Percentiles rank a stretch among this genome's conserved stretches.
These are phyloP conservation scores for Temnothorax curvispinosus DNA, from an alignment of 1,140 invertebrate genomes.

Conservation along the genomic window DNA sequence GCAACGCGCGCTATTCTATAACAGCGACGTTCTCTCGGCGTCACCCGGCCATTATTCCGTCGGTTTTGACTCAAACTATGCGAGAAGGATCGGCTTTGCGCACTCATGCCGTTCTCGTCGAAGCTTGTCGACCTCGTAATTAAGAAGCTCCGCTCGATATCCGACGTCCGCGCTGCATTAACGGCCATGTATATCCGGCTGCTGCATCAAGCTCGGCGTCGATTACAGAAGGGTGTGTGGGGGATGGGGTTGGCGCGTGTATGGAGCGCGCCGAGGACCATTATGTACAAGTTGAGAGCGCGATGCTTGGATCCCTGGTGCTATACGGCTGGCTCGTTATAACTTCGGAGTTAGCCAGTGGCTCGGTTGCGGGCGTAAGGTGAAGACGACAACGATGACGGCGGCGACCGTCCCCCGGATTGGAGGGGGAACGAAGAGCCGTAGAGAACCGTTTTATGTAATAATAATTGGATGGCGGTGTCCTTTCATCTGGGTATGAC, in stretches of 20 bases:
- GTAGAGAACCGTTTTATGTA: conserved; percentile 81
- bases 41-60: conserved; percentile 59
- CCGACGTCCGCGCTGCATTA: conserved; percentile 51
- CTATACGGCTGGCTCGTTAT: conserved; percentile 78
- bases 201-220: conserved; percentile 46
- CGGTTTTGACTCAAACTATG: conserved; percentile 67
- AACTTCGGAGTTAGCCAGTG: conserved; percentile 83
- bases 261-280: conserved; percentile 72
- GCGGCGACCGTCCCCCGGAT: conserved; percentile 35
- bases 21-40: conserved; percentile 29
- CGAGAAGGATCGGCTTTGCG: conserved; percentile 63
- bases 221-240: conserved; percentile 33
- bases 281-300: conserved; percentile 77
- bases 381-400: conserved; percentile 75
- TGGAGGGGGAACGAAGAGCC: conserved; percentile 69
- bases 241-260: conserved; percentile 37
- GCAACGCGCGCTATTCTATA: background rate
- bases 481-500: conserved; percentile 80
- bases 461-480: conserved; percentile 84
- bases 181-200: conserved; percentile 41
- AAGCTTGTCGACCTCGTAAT: conserved; percentile 73
- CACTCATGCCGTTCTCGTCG: conserved; percentile 33
- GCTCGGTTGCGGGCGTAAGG: conserved; percentile 77
- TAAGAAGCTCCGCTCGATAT: conserved; percentile 77
- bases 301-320: conserved; percentile 68